A percentile compares a stretch with the other conserved stretches of the same genome.
Conservation (phyloP, 2,888 invertebrate species). For the Diarsia dahlii region DNA sequence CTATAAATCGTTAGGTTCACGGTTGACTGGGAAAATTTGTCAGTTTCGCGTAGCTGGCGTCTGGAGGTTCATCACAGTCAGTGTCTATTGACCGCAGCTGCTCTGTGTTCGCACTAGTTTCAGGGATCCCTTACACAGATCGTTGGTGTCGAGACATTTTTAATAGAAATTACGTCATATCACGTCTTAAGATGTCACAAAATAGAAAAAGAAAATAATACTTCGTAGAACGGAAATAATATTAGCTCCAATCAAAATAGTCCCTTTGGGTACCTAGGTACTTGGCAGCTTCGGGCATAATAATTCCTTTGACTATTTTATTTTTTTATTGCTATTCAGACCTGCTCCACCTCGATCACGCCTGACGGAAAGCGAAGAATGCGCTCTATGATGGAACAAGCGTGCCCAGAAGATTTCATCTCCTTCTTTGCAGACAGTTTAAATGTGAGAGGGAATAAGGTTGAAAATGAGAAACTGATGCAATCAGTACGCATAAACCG, state of each 20-base stretch:
- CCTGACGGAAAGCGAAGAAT: too few relatives aligned
- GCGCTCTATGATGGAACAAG: too few relatives aligned
- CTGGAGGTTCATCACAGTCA: background rate
- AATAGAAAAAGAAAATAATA: conserved; percentile 22
- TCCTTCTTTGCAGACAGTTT: too few relatives aligned
- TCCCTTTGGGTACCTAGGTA: background rate
- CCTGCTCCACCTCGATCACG: too few relatives aligned
- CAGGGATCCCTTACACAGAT: conserved; percentile 2
- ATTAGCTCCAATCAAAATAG: background rate
- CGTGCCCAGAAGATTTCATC: too few relatives aligned
- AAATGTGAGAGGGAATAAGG: too few relatives aligned
- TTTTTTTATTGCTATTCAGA: too few relatives aligned
- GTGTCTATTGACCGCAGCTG: background rate
- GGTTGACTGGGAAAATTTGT: too few relatives aligned
- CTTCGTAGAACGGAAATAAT: background rate
- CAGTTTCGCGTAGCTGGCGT: too few relatives aligned
- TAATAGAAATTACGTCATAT: conserved; percentile 42
- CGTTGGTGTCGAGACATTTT: conserved; percentile 42
- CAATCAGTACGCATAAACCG: too few relatives aligned
- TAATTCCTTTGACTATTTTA: background rate
- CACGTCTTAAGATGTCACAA: background rate
- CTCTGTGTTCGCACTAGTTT: background rate
- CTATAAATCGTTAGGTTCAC: too few relatives aligned
- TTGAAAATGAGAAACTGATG: too few relatives aligned
- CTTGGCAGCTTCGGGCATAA: background rate